These are phyloP conservation scores for Petrolisthes cinctipes DNA, from an alignment of 2,888 invertebrate genomes.

Conservation along the genomic window DNA sequence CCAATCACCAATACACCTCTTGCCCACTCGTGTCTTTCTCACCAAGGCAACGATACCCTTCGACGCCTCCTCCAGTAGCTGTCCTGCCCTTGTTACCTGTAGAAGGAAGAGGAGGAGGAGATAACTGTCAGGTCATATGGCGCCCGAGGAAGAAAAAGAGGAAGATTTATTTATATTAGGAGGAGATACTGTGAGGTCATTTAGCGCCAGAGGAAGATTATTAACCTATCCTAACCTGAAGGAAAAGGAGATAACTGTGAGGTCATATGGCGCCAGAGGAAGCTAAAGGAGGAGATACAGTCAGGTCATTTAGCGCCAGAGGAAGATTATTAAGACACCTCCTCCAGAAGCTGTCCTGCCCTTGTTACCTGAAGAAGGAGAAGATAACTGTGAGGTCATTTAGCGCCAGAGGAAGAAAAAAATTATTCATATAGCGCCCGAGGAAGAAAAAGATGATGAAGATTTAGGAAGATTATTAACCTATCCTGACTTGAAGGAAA, in stretches of 20 bases:
- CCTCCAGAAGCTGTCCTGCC: conserved; percentile 58
- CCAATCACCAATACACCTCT: conserved; percentile 55
- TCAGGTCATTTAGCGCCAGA: not conserved
- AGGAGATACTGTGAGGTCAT: not conserved
- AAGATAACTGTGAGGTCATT: not conserved
- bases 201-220: not conserved
- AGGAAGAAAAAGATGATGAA: too few species aligned
- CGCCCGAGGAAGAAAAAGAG: too few species aligned
- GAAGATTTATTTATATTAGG: not conserved
- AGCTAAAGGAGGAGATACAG: too few species aligned
- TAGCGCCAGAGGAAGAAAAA: too few species aligned
- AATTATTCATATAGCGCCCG: not conserved
- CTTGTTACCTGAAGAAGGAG: conserved; percentile 4
- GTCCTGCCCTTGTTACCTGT: conserved; percentile 58
- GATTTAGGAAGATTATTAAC: not conserved
- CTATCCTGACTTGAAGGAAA: not conserved
- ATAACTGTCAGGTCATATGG: not conserved
- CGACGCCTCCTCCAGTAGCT: conserved; percentile 56
- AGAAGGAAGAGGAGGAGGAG: not conserved
- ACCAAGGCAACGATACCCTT: conserved; percentile 54
- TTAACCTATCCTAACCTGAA: not conserved
- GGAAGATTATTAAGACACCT: not conserved
- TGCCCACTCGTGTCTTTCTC: conserved; percentile 62
- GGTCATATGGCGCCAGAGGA: too few species aligned
- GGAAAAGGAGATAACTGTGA: not conserved